These are phyloP conservation scores for Tenebrio molitor DNA, from an alignment of 1,140 invertebrate genomes.

Conservation along the genomic window DNA sequence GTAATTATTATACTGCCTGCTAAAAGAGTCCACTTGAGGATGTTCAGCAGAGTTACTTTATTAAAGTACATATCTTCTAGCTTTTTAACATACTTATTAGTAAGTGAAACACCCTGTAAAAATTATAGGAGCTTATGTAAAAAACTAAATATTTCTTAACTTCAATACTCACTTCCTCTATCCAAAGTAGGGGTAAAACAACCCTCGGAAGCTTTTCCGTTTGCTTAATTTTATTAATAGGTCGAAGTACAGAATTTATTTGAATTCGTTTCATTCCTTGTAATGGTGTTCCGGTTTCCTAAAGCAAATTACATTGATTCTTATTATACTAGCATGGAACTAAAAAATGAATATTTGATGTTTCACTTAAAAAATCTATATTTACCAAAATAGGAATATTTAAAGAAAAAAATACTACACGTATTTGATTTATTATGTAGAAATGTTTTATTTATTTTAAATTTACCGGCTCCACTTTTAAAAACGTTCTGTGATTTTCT, in stretches of 20 bases:
- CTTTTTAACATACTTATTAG: slow-evolving; percentile 24
- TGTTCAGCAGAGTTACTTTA: slow-evolving; percentile 1
- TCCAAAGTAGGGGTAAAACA: slow-evolving; percentile 49
- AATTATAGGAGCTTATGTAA: not conserved
- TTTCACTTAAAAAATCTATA: too few species aligned
- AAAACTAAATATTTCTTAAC: not conserved
- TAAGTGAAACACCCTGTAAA: slow-evolving; percentile 21
- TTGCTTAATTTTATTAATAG: slow-evolving; percentile 7
- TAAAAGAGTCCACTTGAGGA: slow-evolving; percentile 15
- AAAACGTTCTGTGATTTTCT: slow-evolving; percentile 53
- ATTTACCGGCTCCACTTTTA: slow-evolving; percentile 27
- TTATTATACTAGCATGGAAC: too few species aligned
- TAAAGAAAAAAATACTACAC: too few species aligned
- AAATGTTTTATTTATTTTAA: too few species aligned
- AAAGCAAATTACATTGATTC: too few species aligned
- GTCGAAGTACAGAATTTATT: slow-evolving; percentile 49
- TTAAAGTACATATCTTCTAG: slow-evolving; percentile 31
- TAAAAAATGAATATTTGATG: too few species aligned
- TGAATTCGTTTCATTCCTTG: slow-evolving; percentile 46
- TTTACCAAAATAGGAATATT: too few species aligned
- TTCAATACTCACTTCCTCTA: slow-evolving; percentile 49
- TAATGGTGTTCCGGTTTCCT: slow-evolving; percentile 50
- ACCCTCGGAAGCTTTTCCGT: slow-evolving; percentile 36
- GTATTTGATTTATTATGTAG: too few species aligned
- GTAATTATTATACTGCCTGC: slow-evolving; percentile 9